phyloP scores from a whole-genome alignment of 1,140 invertebrate genomes.

The Globodera rostochiensis region DNA sequence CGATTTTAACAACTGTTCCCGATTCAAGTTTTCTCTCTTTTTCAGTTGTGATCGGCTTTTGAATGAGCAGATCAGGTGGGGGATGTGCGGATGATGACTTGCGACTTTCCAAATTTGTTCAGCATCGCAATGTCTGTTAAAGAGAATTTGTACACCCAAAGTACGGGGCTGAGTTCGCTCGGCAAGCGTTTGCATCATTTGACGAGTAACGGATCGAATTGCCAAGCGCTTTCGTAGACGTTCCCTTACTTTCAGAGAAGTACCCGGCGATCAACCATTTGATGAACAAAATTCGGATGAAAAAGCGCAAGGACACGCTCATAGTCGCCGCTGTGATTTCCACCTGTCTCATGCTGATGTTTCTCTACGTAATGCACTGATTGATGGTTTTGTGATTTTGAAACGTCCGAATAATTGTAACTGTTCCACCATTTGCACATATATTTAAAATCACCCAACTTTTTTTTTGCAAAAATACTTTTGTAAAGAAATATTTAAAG shows the following conservation, averaged over 20 bases:
- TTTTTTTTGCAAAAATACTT: conserved; percentile 15
- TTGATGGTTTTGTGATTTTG: background rate
- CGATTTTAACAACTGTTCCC: no score
- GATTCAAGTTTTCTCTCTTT: background rate
- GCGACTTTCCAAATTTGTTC: conserved; percentile 37
- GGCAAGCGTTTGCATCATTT: conserved; percentile 44
- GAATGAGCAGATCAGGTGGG: conserved; percentile 53
- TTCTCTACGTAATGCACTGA: conserved; percentile 68
- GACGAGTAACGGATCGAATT: conserved; percentile 26
- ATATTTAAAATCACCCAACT: background rate
- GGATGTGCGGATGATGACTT: background rate
- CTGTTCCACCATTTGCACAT: background rate
- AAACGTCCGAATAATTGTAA: conserved; percentile 6
- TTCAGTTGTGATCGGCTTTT: conserved; percentile 45
- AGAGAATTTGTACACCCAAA: conserved; percentile 67
- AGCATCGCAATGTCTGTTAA: conserved; percentile 69
- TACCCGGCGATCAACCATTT: conserved; percentile 69
- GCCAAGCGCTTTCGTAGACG: background rate
- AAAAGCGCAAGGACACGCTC: conserved; percentile 68
- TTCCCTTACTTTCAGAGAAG: conserved; percentile 63
- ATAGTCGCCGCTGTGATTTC: conserved; percentile 67
- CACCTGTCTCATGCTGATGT: conserved; percentile 67
- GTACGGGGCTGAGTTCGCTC: conserved; percentile 37
- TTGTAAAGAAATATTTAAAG: background rate
- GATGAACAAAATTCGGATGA: conserved; percentile 68